These are phyloP conservation scores for Pandemis cinnamomeana DNA, from an alignment of 2,888 invertebrate species.

Conservation along the genomic window DNA sequence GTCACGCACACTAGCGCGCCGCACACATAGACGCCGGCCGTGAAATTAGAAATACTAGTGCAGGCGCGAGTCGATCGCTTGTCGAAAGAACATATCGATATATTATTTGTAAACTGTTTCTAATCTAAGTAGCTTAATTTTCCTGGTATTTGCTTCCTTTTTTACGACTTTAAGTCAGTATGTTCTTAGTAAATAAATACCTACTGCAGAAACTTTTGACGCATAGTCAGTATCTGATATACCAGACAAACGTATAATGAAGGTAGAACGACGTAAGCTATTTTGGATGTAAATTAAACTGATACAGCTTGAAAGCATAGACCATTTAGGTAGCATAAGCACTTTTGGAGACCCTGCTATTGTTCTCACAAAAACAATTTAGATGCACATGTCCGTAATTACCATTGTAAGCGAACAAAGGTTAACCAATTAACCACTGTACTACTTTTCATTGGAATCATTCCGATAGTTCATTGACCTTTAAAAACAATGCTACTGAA, in stretches of 20 bases:
- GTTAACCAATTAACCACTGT: conserved; percentile 56
- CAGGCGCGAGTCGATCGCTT: conserved; percentile 47
- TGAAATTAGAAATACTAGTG: conserved; percentile 82
- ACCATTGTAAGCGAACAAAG: conserved; percentile 47
- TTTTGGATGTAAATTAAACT: no score
- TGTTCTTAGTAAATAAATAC: no score
- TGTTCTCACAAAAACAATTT: conserved; percentile 40
- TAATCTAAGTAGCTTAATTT: no score
- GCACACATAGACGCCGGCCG: conserved; percentile 71
- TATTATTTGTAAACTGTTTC: background rate
- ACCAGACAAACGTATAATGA: no score
- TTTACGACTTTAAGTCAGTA: no score
- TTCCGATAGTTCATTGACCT: conserved; percentile 62
- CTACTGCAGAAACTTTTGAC: no score
- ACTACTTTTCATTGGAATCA: conserved; percentile 57
- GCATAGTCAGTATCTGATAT: no score
- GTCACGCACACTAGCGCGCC: conserved; percentile 75
- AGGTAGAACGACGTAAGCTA: no score
- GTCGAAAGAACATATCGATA: conserved; percentile 50
- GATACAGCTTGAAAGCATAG: background rate
- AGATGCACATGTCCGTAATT: conserved; percentile 30
- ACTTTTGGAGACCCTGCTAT: conserved; percentile 31
- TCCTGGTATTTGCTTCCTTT: no score
- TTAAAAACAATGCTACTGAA: conserved; percentile 54
- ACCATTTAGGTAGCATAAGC: conserved; percentile 15